Evolutionary conservation across 2,797 vertebrate genomes (phyloP).

Genomic region (Xiphophorus birchmanni): DNA sequence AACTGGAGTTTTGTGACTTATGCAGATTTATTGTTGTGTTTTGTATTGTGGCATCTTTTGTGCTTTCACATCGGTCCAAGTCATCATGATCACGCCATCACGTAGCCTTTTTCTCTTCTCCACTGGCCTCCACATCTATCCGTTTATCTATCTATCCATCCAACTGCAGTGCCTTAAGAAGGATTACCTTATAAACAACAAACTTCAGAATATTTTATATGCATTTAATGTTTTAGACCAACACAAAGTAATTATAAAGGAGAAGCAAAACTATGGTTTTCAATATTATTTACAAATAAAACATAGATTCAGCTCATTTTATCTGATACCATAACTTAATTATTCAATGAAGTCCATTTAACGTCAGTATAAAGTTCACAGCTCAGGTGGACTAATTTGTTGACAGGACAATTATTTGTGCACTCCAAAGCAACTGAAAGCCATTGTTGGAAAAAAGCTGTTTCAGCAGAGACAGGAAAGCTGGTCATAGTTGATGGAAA

Average conservation of each 20-base stretch:
- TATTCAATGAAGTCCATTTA: background rate
- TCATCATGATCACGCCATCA: slow-evolving; percentile 66
- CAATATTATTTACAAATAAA: background rate
- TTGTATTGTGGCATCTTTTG: slow-evolving; percentile 45
- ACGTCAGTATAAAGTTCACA: background rate
- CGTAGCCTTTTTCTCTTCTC: slow-evolving; percentile 45
- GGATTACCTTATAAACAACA: background rate
- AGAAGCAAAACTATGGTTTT: background rate
- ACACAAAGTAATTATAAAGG: background rate
- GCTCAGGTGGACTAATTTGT: background rate
- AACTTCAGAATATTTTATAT: background rate
- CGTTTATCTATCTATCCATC: slow-evolving; percentile 27
- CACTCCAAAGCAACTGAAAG: background rate
- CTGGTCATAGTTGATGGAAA: background rate
- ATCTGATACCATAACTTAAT: background rate
- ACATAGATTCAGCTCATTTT: background rate
- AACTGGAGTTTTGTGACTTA: slow-evolving; percentile 52
- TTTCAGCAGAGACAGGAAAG: background rate
- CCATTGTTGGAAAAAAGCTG: background rate
- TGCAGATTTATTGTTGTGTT: slow-evolving; percentile 54
- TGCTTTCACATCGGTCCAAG: slow-evolving; percentile 63
- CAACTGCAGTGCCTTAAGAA: slow-evolving; percentile 12
- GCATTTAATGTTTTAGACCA: background rate
- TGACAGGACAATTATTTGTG: background rate
- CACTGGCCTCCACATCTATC: slow-evolving; percentile 32